Base-by-base conservation (phyloP, 2,888 invertebrate species). In the Drosophila histrio region DNA sequence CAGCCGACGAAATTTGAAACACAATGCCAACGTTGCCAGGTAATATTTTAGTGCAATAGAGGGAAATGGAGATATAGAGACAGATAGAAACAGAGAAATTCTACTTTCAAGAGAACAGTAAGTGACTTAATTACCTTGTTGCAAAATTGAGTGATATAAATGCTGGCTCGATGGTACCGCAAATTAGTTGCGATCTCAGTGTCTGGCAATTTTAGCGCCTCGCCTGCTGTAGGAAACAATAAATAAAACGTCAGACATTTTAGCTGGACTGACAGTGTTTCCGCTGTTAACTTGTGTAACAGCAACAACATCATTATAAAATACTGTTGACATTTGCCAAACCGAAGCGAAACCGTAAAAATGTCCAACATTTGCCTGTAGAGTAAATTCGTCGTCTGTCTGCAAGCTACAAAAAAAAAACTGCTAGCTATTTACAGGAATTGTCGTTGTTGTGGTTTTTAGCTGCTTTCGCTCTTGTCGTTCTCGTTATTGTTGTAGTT, bases 291-390 rank as follows among this genome's bases (percentile, higher is more conserved):
- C 59, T 66, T 64, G 61, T 57, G 30, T 54, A 47, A 21, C 22
- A 54, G 36, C 60, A 60, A 43, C 60, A 72, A 59, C 57, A 56
- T 56, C 58, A 74, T 66, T 67, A 71, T 58, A 73, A 77, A 74
- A 63, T 58, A 67, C 58, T 64, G 86, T 65, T 85, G 86, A 86
- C 82, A 86, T 83, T 86, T 80, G 77, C 70, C 86, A 79, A 78
- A 73, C 77, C 79, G 64, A 75, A 75, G 65, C 79, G 64, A 82
- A 82, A 70, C 83, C 76, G 73, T 86, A 86, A 79, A 82, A 86
- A 86, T 80, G 86, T 86, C 70, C 80, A 78, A 61, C 80, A 80
- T 85, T 85, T 77, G 72, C 77, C 74, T 77, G 56, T 26, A 52
- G 59, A 68, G 36, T 52, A 68, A 72, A 62, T 41, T 19, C 28